Conservation (phyloP, 2,113 vertebrate genomes). For the Scophthalmus maximus region DNA sequence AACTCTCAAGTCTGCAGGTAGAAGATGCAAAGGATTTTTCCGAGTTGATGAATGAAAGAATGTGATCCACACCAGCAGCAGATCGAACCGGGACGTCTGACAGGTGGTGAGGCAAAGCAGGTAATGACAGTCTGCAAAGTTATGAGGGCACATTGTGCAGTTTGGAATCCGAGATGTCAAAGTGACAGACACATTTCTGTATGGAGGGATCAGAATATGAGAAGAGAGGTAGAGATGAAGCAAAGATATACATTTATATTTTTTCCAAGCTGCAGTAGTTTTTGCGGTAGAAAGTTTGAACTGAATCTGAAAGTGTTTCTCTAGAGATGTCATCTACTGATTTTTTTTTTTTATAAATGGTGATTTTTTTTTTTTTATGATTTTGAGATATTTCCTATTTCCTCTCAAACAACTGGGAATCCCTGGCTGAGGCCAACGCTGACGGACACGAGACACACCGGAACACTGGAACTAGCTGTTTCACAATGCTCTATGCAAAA, state of each 20-base stretch:
- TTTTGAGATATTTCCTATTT: not conserved
- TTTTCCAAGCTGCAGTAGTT: slow-evolving; percentile 10
- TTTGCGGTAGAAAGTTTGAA: slow-evolving; percentile 1
- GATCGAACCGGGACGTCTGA: slow-evolving; percentile 39
- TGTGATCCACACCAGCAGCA: slow-evolving; percentile 36
- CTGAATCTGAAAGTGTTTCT: not conserved
- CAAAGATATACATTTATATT: not conserved
- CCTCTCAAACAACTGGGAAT: not conserved
- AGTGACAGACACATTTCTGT: slow-evolving; percentile 45
- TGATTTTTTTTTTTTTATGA: not conserved
- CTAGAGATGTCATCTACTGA: not conserved
- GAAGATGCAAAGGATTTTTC: slow-evolving; percentile 17
- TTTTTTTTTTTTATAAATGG: not conserved
- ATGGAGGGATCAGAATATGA: slow-evolving; percentile 18
- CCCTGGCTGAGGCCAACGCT: no score
- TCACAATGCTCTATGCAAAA: not conserved
- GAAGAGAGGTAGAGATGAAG: not conserved
- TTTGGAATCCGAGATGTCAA: slow-evolving; percentile 41
- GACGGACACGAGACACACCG: no score
- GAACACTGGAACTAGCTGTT: no score
- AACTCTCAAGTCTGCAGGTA: not conserved
- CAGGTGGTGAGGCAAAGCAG: slow-evolving; percentile 35
- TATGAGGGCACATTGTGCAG: slow-evolving; percentile 46
- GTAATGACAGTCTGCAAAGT: slow-evolving; percentile 48
- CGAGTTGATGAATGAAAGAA: slow-evolving; percentile 20